Evolutionary conservation across 2,888 invertebrate genomes (phyloP).

Genomic region (Sthenelais limicola): DNA sequence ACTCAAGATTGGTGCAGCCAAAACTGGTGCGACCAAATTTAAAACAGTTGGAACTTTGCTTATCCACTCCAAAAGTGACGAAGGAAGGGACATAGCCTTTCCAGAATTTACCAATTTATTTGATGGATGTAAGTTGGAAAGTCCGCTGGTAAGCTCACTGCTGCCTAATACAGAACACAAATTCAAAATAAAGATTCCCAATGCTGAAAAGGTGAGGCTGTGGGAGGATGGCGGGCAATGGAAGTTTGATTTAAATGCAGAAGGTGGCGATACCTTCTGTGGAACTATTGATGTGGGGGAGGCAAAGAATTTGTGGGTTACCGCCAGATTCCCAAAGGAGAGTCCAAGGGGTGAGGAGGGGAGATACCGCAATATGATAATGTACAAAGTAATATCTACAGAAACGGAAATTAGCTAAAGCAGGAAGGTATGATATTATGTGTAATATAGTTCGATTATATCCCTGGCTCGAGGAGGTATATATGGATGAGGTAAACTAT

Average conservation of each 20-base stretch:
- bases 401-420: too few species aligned
- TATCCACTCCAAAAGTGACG: neutral
- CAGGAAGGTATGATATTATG: too few species aligned
- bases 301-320: conserved; percentile 10
- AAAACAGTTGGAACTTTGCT: conserved; percentile 7
- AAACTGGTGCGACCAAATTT: neutral
- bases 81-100: too few species aligned
- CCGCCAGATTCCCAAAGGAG: conserved; percentile 1
- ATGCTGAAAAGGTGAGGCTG: neutral
- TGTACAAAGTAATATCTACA: neutral
- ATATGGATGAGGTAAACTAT: too few species aligned
- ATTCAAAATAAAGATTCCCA: conserved; percentile 10
- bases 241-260: neutral
- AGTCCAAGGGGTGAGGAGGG: neutral
- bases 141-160: neutral
- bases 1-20: neutral
- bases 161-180: neutral
- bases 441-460: too few species aligned
- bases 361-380: neutral
- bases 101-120: neutral
- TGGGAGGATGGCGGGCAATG: neutral
- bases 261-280: neutral
- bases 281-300: conserved; percentile 7
- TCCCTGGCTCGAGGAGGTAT: too few species aligned
- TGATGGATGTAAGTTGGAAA: neutral